Percentiles rank a stretch among this genome's conserved stretches.
These are phyloP conservation scores for Lissonota sp. DNA, from an alignment of 2,888 invertebrate species.

Conservation along the genomic window DNA sequence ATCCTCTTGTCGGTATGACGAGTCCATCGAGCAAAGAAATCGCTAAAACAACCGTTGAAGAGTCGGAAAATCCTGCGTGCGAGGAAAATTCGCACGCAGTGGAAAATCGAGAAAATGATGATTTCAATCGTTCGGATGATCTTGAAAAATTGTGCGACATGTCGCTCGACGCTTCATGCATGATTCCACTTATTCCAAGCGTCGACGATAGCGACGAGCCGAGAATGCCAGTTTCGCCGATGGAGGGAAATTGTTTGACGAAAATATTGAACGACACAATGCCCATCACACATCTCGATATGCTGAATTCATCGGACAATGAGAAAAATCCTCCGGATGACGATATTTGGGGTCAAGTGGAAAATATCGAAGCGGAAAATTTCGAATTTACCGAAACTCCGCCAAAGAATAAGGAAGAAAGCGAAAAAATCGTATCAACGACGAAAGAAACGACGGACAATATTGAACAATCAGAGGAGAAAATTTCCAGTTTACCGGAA, in stretches of 20 bases:
- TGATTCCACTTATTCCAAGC: conserved; percentile 71
- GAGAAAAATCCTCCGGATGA: conserved; percentile 74
- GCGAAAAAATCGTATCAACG: background rate
- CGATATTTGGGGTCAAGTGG: conserved; percentile 75
- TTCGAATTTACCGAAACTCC: background rate
- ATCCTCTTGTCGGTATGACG: conserved; percentile 65
- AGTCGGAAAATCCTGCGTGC: background rate
- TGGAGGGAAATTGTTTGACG: conserved; percentile 74
- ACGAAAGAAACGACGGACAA: background rate
- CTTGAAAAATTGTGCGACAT: conserved; percentile 69
- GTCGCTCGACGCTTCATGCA: conserved; percentile 66
- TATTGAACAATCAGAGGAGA: too few relatives aligned
- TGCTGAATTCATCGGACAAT: conserved; percentile 71
- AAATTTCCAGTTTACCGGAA: background rate
- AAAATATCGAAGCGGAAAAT: conserved; percentile 64
- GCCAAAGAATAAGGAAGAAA: background rate
- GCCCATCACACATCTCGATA: conserved; percentile 72
- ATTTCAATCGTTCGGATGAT: conserved; percentile 66
- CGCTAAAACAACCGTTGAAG: conserved; percentile 8
- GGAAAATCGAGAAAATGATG: conserved; percentile 53
- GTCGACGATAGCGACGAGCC: conserved; percentile 72
- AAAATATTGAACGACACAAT: conserved; percentile 73
- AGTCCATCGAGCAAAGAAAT: conserved; percentile 15
- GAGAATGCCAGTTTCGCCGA: conserved; percentile 71
- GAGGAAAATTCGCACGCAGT: conserved; percentile 36